Conservation (phyloP, 2,888 invertebrate genomes). For the Euplagia quadripunctaria region DNA sequence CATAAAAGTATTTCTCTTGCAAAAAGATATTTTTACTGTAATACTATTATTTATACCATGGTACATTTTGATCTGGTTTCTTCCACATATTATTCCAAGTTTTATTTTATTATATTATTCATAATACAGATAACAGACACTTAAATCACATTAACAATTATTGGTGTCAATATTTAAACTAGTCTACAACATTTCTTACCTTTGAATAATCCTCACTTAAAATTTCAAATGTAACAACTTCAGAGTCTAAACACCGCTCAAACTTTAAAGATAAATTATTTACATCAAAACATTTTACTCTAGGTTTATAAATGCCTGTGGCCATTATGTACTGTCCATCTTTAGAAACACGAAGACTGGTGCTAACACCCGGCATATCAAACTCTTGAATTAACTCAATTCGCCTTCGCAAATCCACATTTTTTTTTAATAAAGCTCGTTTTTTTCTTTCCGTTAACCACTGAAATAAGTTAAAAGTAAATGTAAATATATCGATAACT, state of each 20-base stretch:
- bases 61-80: too few species aligned
- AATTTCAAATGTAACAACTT: constrained; percentile 97
- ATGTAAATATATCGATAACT: not conserved
- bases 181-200: constrained; percentile 77
- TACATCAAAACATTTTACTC: constrained; percentile 98
- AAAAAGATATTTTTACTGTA: too few species aligned
- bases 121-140: too few species aligned
- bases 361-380: constrained; percentile 98
- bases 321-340: constrained; percentile 97
- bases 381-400: constrained; percentile 99
- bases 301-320: constrained; percentile 98
- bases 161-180: too few species aligned
- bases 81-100: too few species aligned
- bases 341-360: constrained; percentile 93
- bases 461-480: constrained; percentile 72
- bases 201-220: constrained; percentile 99
- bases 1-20: too few species aligned
- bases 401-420: constrained; percentile 95
- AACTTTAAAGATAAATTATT: constrained; percentile 98
- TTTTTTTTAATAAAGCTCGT: constrained; percentile 93
- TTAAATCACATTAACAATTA: too few species aligned
- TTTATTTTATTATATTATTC: too few species aligned
- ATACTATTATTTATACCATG: too few species aligned
- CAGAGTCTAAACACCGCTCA: constrained; percentile 98
- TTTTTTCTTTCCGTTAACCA: constrained; percentile 96